Evolutionary conservation across 2,113 vertebrate genomes (phyloP).

Genomic region (Ochotona curzoniae): DNA sequence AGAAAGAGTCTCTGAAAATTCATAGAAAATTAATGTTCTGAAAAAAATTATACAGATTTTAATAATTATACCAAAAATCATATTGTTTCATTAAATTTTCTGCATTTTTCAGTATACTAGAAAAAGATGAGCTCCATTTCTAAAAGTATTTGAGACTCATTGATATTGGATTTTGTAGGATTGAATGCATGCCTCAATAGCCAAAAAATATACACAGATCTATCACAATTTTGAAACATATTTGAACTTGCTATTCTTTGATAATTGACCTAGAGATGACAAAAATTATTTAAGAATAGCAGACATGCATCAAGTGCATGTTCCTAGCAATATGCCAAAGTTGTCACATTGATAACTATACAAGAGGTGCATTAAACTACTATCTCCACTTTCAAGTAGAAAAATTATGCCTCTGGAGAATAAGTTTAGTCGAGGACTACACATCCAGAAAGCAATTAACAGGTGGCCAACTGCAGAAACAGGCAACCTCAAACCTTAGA

Average conservation of each 20-base stretch:
- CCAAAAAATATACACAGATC: neutral
- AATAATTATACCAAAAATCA: too few species aligned
- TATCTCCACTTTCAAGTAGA: neutral
- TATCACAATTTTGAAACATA: neutral
- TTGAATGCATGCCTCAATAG: neutral
- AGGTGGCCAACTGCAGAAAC: neutral
- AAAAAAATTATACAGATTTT: too few species aligned
- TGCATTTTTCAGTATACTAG: neutral
- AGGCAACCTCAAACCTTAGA: neutral
- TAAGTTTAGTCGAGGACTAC: neutral
- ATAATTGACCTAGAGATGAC: neutral
- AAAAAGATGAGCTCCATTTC: neutral
- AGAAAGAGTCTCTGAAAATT: too few species aligned
- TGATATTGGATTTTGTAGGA: neutral
- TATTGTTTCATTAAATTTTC: too few species aligned
- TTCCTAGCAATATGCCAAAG: neutral
- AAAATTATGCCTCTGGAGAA: neutral
- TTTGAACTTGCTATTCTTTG: conserved; percentile 17
- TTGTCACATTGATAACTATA: neutral
- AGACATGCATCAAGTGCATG: neutral
- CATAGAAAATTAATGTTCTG: too few species aligned
- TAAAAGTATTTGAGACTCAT: neutral
- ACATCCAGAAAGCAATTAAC: neutral
- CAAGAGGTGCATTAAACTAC: neutral
- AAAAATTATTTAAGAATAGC: conserved; percentile 10